A percentile compares a stretch with the other conserved stretches of the same genome.
These are phyloP conservation scores for Ellobium chinense DNA, from an alignment of 2,888 invertebrate genomes.

Conservation along the genomic window DNA sequence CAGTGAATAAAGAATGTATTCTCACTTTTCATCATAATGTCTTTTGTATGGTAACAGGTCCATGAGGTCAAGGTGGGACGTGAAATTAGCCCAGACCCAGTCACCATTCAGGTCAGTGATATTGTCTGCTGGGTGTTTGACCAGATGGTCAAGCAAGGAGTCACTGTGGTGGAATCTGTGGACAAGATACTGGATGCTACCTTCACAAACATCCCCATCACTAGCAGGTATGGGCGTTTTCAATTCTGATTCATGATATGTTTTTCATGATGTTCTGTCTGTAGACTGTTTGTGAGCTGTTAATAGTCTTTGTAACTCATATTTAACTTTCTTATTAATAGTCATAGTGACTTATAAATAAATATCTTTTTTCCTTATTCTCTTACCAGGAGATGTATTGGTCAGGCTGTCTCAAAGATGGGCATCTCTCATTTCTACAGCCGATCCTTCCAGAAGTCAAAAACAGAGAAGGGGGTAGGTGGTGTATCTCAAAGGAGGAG, in stretches of 20 bases:
- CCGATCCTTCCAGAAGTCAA: conserved; percentile 73
- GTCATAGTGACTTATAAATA: too few species aligned
- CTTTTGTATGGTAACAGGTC: conserved; percentile 66
- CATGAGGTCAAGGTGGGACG: conserved; percentile 74
- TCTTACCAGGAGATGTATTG: conserved; percentile 72
- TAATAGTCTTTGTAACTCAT: background rate
- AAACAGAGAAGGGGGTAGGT: conserved; percentile 3
- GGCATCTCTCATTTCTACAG: conserved; percentile 77
- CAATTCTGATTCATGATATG: background rate
- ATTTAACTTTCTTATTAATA: too few species aligned
- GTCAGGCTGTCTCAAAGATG: conserved; percentile 66
- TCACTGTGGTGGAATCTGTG: conserved; percentile 66
- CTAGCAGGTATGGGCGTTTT: conserved; percentile 67
- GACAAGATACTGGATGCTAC: conserved; percentile 69
- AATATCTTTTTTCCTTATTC: too few species aligned
- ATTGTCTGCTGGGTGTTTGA: conserved; percentile 78
- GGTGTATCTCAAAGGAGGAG: background rate
- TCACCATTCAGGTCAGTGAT: conserved; percentile 73
- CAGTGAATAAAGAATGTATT: too few species aligned
- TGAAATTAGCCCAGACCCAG: conserved; percentile 74
- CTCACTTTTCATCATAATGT: background rate
- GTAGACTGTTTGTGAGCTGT: background rate
- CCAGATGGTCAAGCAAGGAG: conserved; percentile 66
- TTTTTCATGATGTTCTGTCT: background rate
- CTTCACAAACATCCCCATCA: conserved; percentile 55